These are phyloP conservation scores for Gonocerus acuteangulatus DNA, from an alignment of 2,888 invertebrate species.

Conservation along the genomic window DNA sequence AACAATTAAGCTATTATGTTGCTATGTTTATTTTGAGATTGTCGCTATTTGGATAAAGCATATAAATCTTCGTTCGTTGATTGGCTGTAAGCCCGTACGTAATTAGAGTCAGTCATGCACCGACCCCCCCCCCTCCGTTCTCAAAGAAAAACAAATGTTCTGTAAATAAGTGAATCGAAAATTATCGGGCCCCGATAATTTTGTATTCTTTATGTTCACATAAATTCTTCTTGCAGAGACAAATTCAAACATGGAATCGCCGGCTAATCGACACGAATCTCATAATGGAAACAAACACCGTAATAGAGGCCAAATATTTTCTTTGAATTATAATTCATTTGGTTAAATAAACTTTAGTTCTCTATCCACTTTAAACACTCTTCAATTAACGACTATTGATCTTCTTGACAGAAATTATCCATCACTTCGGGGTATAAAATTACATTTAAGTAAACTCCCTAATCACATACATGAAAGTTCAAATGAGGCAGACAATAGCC, in stretches of 20 bases:
- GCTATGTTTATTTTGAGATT: slow-evolving; percentile 23
- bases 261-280: neutral
- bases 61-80: slow-evolving; percentile 12
- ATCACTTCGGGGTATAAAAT: too few relatives aligned
- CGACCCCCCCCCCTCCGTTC: slow-evolving; percentile 8
- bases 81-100: slow-evolving; percentile 1
- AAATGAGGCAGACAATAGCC: too few relatives aligned
- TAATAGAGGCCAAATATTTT: neutral
- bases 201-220: slow-evolving; percentile 1
- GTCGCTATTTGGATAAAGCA: slow-evolving; percentile 18
- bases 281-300: neutral
- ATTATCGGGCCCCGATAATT: slow-evolving; percentile 5
- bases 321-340: neutral
- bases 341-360: neutral
- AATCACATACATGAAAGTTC: too few relatives aligned
- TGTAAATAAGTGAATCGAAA: neutral
- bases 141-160: slow-evolving; percentile 11
- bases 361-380: neutral
- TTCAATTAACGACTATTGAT: neutral
- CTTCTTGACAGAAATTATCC: too few relatives aligned
- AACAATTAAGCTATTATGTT: slow-evolving; percentile 14
- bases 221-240: neutral
- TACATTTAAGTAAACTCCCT: too few relatives aligned
- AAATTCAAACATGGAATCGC: neutral
- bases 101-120: slow-evolving; percentile 10